Evolutionary conservation across 2,113 vertebrate genomes (phyloP), one percentile per base, ranked within the genome.

Genomic region (Synodontis membranacea): DNA sequence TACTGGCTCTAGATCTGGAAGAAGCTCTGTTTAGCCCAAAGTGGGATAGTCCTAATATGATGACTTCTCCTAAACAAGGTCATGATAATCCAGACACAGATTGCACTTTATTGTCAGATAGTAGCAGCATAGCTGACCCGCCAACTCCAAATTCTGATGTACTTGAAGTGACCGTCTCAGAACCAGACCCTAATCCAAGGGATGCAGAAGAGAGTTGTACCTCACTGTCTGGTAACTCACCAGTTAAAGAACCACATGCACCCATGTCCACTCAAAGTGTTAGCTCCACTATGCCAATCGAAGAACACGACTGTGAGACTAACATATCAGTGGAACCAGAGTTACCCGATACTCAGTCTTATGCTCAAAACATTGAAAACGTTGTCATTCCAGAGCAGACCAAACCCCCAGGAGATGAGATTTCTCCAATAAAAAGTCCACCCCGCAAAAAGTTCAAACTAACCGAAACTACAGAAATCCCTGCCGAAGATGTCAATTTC

Each of bases 1-100:
- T 82, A 42, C 52, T 87, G 64, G 50, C 70, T 46, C n/a, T 89
- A 85, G 84, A 85, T 34, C 28, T 83, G 21, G 70, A 83, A 48
- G 34, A 79, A 64, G 12, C n/a, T 31, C 19, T 21, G 74, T 19
- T 79, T 6, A 86, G 34, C 75, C 84, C 84, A 42, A 12, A 48
- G 3, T 34, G 3, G 21, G 44, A 23, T 52, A 31, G 31, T 25
- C 42, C 56, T 75, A 8, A 48, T 39, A n/a, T 46, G 28, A 21
- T 11, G 8, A 60, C 11, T 66, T 23, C 52, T 54, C 0, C 19
- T 15, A 46, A n/a, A 46, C 39, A 82, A 34, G 23, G 64, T 14
- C 10, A 72, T 64, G 11, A 64, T 34, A 21, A 54, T 31, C 34
- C 52, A 76, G 5, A 44, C 34, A 3, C 44, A 28, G 39, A 17